Conservation (phyloP, 2,888 invertebrate species). For the Dione vanillae region DNA sequence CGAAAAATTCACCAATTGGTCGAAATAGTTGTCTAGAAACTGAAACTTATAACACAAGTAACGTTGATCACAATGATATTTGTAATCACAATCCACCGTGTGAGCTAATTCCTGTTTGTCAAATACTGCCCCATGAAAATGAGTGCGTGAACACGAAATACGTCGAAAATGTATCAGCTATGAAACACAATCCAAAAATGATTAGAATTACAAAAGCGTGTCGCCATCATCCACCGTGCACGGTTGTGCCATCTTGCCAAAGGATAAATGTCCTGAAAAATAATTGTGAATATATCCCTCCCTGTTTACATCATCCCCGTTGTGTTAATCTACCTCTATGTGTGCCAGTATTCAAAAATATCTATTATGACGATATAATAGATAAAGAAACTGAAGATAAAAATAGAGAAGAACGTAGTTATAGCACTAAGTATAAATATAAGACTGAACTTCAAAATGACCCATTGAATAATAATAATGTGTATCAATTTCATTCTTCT, state of each 20-base stretch:
- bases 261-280: slow-evolving; percentile 68
- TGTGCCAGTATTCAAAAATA: slow-evolving; percentile 65
- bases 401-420: slow-evolving; percentile 53
- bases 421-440: slow-evolving; percentile 57
- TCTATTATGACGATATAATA: slow-evolving; percentile 60
- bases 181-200: slow-evolving; percentile 58
- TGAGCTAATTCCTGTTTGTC: slow-evolving; percentile 70
- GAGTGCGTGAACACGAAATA: slow-evolving; percentile 53
- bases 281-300: slow-evolving; percentile 71
- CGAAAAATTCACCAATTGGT: slow-evolving; percentile 51
- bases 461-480: slow-evolving; percentile 51
- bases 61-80: slow-evolving; percentile 52
- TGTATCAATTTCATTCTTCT: slow-evolving; percentile 54
- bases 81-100: slow-evolving; percentile 69
- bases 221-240: slow-evolving; percentile 76
- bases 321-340: slow-evolving; percentile 76
- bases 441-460: slow-evolving; percentile 58
- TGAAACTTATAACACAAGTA: slow-evolving; percentile 45
- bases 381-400: slow-evolving; percentile 53
- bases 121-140: slow-evolving; percentile 62
- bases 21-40: slow-evolving; percentile 29
- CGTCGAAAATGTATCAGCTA: slow-evolving; percentile 50
- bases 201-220: slow-evolving; percentile 76
- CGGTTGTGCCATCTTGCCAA: slow-evolving; percentile 76
- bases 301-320: slow-evolving; percentile 72